phyloP scores from a whole-genome alignment of 2,888 invertebrate species.

The Eilema sororculum region DNA sequence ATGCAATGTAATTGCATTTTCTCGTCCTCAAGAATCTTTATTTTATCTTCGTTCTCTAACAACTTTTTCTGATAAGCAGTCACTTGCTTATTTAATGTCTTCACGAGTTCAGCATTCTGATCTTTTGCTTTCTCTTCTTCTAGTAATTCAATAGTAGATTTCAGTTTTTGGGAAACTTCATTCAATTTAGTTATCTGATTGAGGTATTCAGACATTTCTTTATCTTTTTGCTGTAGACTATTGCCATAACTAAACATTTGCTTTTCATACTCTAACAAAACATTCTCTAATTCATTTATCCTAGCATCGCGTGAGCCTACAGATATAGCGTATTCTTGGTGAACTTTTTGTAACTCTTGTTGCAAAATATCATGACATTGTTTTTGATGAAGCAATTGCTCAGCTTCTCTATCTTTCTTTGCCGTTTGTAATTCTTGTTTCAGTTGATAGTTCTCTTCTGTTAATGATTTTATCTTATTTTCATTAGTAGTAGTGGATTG shows the following conservation, averaged over 20 bases:
- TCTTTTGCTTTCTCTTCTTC: constrained; percentile 83
- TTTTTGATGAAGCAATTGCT: constrained; percentile 62
- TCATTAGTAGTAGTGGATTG: constrained; percentile 71
- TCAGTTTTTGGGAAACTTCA: constrained; percentile 81
- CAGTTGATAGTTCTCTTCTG: constrained; percentile 75
- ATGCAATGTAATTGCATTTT: constrained; percentile 71
- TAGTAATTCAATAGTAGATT: constrained; percentile 80
- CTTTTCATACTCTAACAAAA: constrained; percentile 82
- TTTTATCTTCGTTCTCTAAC: constrained; percentile 74
- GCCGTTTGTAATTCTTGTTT: constrained; percentile 72
- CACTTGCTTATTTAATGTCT: constrained; percentile 86
- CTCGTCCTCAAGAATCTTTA: constrained; percentile 79
- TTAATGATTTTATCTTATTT: constrained; percentile 74
- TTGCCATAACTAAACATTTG: constrained; percentile 79
- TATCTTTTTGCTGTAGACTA: constrained; percentile 79
- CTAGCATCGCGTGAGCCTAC: constrained; percentile 76
- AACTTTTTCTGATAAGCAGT: constrained; percentile 76
- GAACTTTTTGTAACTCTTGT: constrained; percentile 72
- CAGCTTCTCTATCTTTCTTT: constrained; percentile 64
- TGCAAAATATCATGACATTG: constrained; percentile 68
- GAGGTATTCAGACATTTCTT: constrained; percentile 81
- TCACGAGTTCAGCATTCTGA: constrained; percentile 82
- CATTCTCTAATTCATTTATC: constrained; percentile 82
- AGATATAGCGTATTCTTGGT: constrained; percentile 72
- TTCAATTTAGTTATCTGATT: constrained; percentile 86